phyloP scores from a whole-genome alignment of 2,888 invertebrate species.

The Caenorhabditis sp. region DNA sequence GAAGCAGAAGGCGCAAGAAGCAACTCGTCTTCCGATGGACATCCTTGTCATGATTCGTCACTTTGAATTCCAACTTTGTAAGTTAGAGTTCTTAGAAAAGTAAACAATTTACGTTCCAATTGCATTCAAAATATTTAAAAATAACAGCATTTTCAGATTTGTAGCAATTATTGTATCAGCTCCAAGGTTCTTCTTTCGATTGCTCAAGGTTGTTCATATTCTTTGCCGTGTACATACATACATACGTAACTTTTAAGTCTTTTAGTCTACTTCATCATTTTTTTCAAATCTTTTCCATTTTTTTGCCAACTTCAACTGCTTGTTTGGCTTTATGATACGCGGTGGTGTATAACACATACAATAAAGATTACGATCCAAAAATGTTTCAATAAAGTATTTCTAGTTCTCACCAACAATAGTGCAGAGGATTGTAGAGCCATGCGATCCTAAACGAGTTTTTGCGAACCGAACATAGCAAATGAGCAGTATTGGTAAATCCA shows the following conservation, averaged over 20 bases:
- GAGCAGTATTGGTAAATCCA: conserved; percentile 39
- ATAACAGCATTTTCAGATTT: neutral
- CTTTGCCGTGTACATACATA: conserved; percentile 29
- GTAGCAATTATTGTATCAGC: neutral
- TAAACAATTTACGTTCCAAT: too few relatives aligned
- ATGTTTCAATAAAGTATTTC: conserved; percentile 42
- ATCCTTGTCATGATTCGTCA: conserved; percentile 48
- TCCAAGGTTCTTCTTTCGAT: neutral
- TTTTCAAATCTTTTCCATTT: too few relatives aligned
- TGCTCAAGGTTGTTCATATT: conserved; percentile 24
- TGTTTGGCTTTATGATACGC: conserved; percentile 61
- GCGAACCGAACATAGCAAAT: conserved; percentile 16
- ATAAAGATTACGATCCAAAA: conserved; percentile 56
- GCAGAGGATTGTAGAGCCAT: conserved; percentile 58
- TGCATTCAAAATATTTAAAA: neutral
- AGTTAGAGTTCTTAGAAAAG: too few relatives aligned
- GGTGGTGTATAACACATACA: conserved; percentile 64
- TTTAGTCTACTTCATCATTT: conserved; percentile 14
- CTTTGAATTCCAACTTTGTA: conserved; percentile 40
- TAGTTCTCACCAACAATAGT: conserved; percentile 53
- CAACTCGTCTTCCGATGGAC: conserved; percentile 52
- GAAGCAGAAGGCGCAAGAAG: conserved; percentile 71
- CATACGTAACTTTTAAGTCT: neutral
- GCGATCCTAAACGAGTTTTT: conserved; percentile 55
- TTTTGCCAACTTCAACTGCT: conserved; percentile 27